Base-by-base conservation (phyloP, 2,113 vertebrate genomes). In the Lontra canadensis region DNA sequence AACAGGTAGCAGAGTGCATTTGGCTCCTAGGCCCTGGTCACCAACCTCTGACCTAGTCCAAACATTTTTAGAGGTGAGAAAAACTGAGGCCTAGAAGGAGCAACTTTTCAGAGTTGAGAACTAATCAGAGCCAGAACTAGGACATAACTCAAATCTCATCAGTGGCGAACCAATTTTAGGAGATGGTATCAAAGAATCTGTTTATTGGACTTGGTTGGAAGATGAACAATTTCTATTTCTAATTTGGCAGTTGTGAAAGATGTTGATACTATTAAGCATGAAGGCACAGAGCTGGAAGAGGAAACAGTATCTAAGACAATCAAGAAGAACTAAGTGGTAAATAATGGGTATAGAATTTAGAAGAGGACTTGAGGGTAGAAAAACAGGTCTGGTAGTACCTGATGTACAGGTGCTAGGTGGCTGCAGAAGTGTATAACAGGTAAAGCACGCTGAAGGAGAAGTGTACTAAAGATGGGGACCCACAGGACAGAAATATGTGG, bases 201-300 rank as follows among this genome's bases (percentile, higher is more conserved):
- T 57, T 93, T 85, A 74, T 39, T 79, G 59, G 10, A 84, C n/a
- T 55, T 93, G 20, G 25, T 52, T 88, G 7, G 4, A 57, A 34
- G 69, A 49, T n/a, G 79, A 87, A 73, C 39, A 67, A 57, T 76
- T 52, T 39, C 8, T 67, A 73, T 52, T 95, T 93, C 52, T 91
- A 95, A 95, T 36, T 92, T 47, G 88, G 59, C 25, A 82, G 31
- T 7, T 94, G 29, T 79, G 49, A 92, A 90, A 94, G 93, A 67
- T 88, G 26, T 13, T 88, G 34, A 88, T 76, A 31, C 17, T 84
- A 83, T 88, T 84, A 88, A 69, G 31, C 52, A 94, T 8, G 34
- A 90, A 95, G 26, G 4, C 39, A 39, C 7, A 80, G n/a, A 87
- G 52, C 8, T 55, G 10, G 61, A 94, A 85, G 21, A 96, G 14